Conservation (phyloP, 53 echinoderm and acorn worm genomes). For the Holothuria scabra region DNA sequence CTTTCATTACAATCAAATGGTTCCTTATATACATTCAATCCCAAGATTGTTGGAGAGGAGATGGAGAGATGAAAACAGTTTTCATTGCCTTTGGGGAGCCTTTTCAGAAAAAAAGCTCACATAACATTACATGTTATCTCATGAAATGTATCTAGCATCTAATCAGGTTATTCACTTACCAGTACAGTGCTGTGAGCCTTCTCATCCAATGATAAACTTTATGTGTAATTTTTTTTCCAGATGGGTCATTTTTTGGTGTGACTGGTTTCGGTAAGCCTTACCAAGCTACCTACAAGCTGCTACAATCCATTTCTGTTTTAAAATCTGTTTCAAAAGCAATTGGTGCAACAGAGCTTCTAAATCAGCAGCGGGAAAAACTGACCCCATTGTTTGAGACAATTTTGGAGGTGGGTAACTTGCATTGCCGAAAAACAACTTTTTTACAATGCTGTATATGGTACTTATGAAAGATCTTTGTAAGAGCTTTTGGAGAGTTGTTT, state of each 20-base stretch:
- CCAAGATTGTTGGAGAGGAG: no score
- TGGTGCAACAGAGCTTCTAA: neutral
- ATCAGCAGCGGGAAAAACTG: neutral
- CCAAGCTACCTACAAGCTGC: constrained; percentile 70
- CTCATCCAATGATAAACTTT: neutral
- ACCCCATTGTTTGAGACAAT: constrained; percentile 8
- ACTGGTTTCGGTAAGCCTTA: constrained; percentile 76
- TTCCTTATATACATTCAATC: no score
- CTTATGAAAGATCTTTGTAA: neutral
- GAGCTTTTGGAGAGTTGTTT: neutral
- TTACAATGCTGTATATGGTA: no score
- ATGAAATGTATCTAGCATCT: no score
- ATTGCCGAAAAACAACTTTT: no score
- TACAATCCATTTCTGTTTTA: constrained; percentile 60
- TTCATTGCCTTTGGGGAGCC: no score
- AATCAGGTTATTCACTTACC: no score
- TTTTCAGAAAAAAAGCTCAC: no score
- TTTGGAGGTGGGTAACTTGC: constrained; percentile 6
- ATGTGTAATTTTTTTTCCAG: neutral
- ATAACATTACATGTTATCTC: no score
- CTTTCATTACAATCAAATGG: no score
- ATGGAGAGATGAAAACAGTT: no score
- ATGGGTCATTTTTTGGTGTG: constrained; percentile 59
- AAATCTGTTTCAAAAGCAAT: constrained; percentile 18
- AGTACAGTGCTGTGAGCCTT: no score